Evolutionary conservation across 1,140 invertebrate species (phyloP).

Genomic region (Platyscapa corneri): DNA sequence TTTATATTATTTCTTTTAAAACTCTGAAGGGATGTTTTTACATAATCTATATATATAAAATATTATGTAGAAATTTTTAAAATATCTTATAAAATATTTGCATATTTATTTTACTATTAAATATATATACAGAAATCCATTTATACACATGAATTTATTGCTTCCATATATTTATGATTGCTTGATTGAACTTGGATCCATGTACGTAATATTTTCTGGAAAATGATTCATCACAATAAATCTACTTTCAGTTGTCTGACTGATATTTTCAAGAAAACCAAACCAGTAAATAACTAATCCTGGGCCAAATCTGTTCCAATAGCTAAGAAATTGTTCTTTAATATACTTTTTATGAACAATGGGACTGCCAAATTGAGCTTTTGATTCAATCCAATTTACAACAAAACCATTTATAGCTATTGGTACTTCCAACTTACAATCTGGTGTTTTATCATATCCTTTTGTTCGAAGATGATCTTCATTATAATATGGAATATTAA

Average conservation of each 20-base stretch:
- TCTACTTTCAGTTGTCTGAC: slow-evolving; percentile 77
- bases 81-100: too few species aligned
- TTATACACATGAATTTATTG: too few species aligned
- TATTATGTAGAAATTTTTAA: too few species aligned
- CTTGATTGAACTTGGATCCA: slow-evolving; percentile 59
- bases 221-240: slow-evolving; percentile 82
- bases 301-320: slow-evolving; percentile 96
- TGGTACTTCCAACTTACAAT: slow-evolving; percentile 92
- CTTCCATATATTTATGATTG: background rate
- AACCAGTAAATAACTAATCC: slow-evolving; percentile 98
- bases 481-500: slow-evolving; percentile 83
- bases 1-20: too few species aligned
- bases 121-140: too few species aligned
- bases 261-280: slow-evolving; percentile 87
- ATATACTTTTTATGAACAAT: slow-evolving; percentile 89
- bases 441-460: slow-evolving; percentile 97
- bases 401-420: slow-evolving; percentile 90
- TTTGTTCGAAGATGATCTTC: slow-evolving; percentile 86
- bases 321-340: slow-evolving; percentile 90
- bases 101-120: too few species aligned
- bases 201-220: slow-evolving; percentile 74
- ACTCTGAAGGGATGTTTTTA: too few species aligned
- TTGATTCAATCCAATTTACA: slow-evolving; percentile 97
- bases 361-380: slow-evolving; percentile 93
- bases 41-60: too few species aligned